phyloP scores from a whole-genome alignment of 2,113 vertebrate species.

The Clarias macrocephalus region DNA sequence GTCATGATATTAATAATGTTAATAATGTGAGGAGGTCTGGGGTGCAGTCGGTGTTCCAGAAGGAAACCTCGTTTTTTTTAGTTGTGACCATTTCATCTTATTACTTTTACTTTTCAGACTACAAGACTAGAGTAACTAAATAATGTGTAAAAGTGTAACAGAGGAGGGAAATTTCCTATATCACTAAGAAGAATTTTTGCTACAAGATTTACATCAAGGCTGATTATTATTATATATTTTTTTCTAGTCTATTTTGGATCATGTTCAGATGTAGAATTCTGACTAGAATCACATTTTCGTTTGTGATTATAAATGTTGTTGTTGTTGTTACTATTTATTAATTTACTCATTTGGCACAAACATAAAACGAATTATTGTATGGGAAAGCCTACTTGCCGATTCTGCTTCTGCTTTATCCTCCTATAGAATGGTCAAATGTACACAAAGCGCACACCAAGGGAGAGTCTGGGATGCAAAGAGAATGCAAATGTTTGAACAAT shows the following conservation, averaged over 20 bases:
- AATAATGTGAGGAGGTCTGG: background rate
- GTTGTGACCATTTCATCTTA: background rate
- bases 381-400: too few species aligned
- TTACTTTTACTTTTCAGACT: background rate
- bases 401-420: too few species aligned
- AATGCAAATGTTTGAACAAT: constrained; percentile 17
- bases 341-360: too few species aligned
- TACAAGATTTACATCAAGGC: background rate
- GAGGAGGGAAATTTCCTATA: background rate
- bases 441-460: too few species aligned
- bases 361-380: too few species aligned
- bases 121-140: background rate
- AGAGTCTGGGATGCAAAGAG: background rate
- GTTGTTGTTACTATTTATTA: background rate
- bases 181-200: background rate
- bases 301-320: background rate
- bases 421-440: background rate
- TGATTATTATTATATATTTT: background rate
- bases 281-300: background rate
- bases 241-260: background rate
- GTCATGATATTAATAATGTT: background rate
- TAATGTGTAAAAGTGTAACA: background rate
- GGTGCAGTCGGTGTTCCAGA: background rate
- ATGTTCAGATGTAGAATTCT: background rate
- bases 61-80: too few species aligned